These are phyloP conservation scores for Cottoperca gobio DNA, from an alignment of 2,797 vertebrate species.

Conservation along the genomic window DNA sequence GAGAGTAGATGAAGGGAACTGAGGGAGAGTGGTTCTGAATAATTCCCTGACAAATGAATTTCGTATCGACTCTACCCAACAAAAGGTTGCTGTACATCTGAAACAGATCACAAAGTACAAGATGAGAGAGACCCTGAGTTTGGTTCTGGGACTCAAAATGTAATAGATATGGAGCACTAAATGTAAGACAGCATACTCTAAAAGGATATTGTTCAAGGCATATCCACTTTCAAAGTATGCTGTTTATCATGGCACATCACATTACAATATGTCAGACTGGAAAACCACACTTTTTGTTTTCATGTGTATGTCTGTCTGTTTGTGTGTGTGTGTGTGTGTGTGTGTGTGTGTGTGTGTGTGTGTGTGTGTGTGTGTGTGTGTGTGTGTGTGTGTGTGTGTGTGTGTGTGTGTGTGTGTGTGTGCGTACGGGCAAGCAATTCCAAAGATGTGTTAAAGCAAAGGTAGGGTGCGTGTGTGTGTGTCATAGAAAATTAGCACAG, in stretches of 20 bases:
- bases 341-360: background rate
- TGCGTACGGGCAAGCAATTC: background rate
- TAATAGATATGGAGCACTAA: constrained; percentile 22
- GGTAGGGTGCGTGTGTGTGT: background rate
- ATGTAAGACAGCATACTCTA: constrained; percentile 6
- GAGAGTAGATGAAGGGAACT: constrained; percentile 25
- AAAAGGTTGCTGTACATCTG: constrained; percentile 28
- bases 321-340: background rate
- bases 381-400: background rate
- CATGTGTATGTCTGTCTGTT: background rate
- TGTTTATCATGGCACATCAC: constrained; percentile 25
- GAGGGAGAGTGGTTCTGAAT: constrained; percentile 40
- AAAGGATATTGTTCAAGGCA: constrained; percentile 9
- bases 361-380: background rate
- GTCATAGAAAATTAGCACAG: constrained; percentile 15
- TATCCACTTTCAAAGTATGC: constrained; percentile 13
- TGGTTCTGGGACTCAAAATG: constrained; percentile 15
- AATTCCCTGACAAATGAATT: constrained; percentile 45
- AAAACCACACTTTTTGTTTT: constrained; percentile 1
- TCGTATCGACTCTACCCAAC: constrained; percentile 25
- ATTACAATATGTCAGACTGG: constrained; percentile 21
- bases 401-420: background rate
- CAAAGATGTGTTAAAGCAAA: background rate
- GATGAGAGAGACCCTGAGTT: constrained; percentile 14
- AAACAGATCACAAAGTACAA: constrained; percentile 12